phyloP scores from a whole-genome alignment of 1,140 invertebrate genomes.

The Caenorhabditis inopinata region DNA sequence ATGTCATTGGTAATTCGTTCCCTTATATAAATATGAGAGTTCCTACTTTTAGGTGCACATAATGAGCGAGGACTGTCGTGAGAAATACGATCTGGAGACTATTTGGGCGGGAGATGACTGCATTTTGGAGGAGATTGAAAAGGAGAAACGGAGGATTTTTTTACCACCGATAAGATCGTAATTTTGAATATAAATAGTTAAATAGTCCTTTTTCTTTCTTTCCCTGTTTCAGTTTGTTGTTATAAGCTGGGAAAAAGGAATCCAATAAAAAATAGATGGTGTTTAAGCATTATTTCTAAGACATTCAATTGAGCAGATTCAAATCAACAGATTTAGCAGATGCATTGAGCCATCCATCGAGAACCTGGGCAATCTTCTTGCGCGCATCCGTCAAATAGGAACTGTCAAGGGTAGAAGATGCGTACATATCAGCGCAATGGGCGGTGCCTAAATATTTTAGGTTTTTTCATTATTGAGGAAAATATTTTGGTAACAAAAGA shows the following conservation, averaged over 20 bases:
- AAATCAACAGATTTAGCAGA: background rate
- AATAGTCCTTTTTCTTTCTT: background rate
- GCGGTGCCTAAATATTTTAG: constrained; percentile 40
- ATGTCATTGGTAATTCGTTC: no score
- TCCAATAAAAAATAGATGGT: background rate
- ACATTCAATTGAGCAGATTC: no score
- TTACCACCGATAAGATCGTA: background rate
- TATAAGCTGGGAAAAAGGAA: background rate
- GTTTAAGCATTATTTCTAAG: no score
- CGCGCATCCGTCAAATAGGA: constrained; percentile 1
- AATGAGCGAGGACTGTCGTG: background rate
- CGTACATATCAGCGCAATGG: constrained; percentile 52
- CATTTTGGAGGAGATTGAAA: background rate
- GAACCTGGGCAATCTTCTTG: background rate
- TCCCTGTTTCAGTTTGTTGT: background rate
- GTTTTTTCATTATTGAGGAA: no score
- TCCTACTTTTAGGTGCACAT: background rate
- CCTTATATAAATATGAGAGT: no score
- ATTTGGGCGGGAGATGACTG: background rate
- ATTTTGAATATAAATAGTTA: background rate
- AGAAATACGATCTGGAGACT: constrained; percentile 11
- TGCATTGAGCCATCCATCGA: constrained; percentile 14
- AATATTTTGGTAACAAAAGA: no score
- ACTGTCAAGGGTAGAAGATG: background rate
- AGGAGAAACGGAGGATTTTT: background rate